Evolutionary conservation across 2,113 vertebrate genomes (phyloP).

Genomic region (Pungitius pungitius): DNA sequence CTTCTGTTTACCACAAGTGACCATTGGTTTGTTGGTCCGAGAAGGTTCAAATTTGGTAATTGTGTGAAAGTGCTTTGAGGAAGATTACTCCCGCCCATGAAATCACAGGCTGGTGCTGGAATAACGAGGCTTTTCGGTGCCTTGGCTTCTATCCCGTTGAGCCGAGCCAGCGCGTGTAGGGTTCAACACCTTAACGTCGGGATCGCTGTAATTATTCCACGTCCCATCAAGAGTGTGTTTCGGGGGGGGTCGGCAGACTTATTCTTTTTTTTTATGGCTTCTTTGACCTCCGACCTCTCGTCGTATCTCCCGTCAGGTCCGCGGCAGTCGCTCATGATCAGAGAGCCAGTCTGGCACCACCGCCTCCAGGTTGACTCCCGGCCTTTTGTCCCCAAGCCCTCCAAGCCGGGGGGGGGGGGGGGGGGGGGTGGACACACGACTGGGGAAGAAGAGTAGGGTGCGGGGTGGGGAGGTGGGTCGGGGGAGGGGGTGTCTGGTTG

Average conservation of each 20-base stretch:
- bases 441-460: conserved; percentile 14
- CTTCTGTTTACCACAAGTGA: neutral
- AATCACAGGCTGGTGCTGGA: neutral
- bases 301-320: conserved; percentile 61
- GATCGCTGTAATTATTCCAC: conserved; percentile 15
- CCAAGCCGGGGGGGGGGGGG: conserved; percentile 38
- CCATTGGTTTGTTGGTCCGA: conserved; percentile 3
- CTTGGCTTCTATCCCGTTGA: neutral
- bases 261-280: conserved; percentile 49
- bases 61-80: neutral
- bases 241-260: neutral
- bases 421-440: conserved; percentile 37
- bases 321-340: conserved; percentile 63
- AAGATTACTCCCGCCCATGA: neutral
- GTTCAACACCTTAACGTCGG: neutral
- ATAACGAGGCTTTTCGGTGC: neutral
- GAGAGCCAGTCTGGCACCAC: conserved; percentile 74
- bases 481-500: conserved; percentile 1
- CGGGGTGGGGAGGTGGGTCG: neutral
- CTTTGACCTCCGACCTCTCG: conserved; percentile 63
- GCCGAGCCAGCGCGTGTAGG: neutral
- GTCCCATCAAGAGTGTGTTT: conserved; percentile 43
- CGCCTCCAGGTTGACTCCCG: conserved; percentile 56
- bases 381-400: conserved; percentile 57
- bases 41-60: neutral